A percentile compares a stretch with the other conserved stretches of the same genome.
These are phyloP conservation scores for Panzeria rudis DNA, from an alignment of 2,888 invertebrate species.

Conservation along the genomic window DNA sequence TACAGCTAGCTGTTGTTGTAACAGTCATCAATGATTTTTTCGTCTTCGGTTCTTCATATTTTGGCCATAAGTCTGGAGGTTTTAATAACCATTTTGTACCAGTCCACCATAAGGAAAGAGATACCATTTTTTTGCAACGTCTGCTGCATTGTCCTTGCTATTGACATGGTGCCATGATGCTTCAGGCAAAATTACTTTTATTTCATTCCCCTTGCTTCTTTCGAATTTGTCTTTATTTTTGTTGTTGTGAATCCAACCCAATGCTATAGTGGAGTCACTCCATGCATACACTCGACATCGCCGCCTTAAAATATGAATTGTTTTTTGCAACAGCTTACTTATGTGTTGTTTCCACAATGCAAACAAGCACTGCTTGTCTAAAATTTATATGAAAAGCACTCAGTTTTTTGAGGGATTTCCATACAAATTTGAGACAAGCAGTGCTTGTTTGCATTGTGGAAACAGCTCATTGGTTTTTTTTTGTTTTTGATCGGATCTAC, in stretches of 20 bases:
- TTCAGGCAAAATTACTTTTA: background rate
- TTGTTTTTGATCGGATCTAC: too few species aligned
- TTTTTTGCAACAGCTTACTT: background rate
- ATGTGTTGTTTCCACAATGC: too few species aligned
- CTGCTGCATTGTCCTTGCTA: background rate
- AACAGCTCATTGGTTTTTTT: too few species aligned
- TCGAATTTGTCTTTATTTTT: background rate
- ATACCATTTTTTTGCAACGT: background rate
- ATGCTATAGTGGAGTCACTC: too few species aligned
- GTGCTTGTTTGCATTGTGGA: too few species aligned
- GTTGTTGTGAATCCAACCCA: too few species aligned
- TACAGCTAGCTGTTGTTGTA: background rate
- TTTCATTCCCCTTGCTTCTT: background rate
- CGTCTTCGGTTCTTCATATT: background rate
- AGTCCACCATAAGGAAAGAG: constrained; percentile 1
- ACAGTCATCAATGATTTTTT: background rate
- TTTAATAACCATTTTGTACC: constrained; percentile 4
- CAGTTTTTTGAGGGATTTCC: too few species aligned
- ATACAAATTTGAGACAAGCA: too few species aligned
- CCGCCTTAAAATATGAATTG: background rate
- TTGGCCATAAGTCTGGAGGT: background rate
- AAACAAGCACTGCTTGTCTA: too few species aligned
- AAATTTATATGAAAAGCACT: too few species aligned
- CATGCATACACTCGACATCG: background rate
- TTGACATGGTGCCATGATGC: background rate